Conservation (phyloP, 2,888 invertebrate genomes). For the Stegana nigrithorax region DNA sequence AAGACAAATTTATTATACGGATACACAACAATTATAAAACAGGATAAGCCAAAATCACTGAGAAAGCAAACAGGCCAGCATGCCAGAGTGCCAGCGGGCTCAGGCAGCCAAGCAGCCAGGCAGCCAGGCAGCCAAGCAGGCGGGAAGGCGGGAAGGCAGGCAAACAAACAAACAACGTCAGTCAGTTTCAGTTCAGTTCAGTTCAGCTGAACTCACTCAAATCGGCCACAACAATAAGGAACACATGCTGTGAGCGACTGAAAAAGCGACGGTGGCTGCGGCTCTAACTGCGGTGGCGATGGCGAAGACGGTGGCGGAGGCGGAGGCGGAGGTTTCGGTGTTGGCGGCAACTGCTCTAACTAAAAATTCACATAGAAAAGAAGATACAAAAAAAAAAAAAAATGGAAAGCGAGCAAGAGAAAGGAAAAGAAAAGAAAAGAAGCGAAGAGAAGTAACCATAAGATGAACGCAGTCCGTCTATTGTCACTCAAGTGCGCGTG, state of each 20-base stretch:
- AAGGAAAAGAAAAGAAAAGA: neutral
- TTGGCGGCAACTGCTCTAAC: neutral
- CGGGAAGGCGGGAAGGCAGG: neutral
- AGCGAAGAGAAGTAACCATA: neutral
- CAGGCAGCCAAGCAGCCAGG: neutral
- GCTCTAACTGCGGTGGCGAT: neutral
- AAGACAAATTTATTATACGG: slow-evolving; percentile 17
- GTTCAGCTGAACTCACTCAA: no score
- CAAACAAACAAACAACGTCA: no score
- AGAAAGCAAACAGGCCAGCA: neutral
- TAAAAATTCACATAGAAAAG: no score
- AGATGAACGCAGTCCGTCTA: neutral
- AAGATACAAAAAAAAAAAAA: neutral
- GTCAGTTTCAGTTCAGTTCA: no score
- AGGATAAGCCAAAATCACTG: neutral
- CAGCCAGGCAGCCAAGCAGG: neutral
- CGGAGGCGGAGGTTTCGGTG: no score
- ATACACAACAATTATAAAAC: neutral
- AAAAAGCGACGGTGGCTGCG: no score
- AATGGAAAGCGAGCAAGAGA: neutral
- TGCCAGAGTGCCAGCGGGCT: no score
- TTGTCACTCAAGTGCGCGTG: slow-evolving; percentile 4
- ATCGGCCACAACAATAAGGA: slow-evolving; percentile 5
- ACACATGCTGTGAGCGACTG: neutral
- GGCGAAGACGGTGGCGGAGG: neutral